phyloP scores from a whole-genome alignment of 1,140 invertebrate genomes.

The Leptinotarsa texana region DNA sequence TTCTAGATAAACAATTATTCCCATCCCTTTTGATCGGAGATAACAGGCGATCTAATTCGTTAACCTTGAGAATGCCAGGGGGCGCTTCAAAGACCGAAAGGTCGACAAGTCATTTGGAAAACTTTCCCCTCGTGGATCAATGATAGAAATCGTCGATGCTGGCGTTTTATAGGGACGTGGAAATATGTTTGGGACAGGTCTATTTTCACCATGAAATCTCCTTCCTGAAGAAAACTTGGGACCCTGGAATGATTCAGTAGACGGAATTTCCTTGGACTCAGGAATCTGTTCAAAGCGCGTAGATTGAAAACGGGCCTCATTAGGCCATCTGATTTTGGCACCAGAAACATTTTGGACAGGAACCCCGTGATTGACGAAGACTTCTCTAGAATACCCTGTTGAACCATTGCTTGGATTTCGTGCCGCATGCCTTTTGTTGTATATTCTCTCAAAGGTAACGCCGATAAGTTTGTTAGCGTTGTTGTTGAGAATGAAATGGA shows the following conservation, averaged over 20 bases:
- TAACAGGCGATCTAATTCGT: conserved; percentile 41
- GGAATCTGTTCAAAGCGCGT: conserved; percentile 2
- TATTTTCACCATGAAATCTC: conserved; percentile 23
- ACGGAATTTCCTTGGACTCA: conserved; percentile 28
- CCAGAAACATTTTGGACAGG: conserved; percentile 24
- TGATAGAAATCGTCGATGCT: conserved; percentile 39
- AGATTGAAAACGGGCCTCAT: conserved; percentile 23
- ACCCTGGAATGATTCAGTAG: conserved; percentile 26
- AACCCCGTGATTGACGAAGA: background rate
- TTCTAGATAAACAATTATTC: conserved; percentile 41
- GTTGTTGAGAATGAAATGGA: too few relatives aligned
- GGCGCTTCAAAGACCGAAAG: conserved; percentile 43
- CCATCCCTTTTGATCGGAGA: conserved; percentile 12
- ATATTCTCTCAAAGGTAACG: background rate
- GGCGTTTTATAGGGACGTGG: conserved; percentile 21
- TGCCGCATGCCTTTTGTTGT: background rate
- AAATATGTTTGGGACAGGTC: conserved; percentile 27
- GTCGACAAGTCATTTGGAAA: conserved; percentile 48
- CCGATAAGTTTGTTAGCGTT: background rate
- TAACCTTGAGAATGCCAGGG: conserved; percentile 43
- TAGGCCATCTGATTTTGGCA: conserved; percentile 13
- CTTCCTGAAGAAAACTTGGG: conserved; percentile 15
- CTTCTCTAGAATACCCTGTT: background rate
- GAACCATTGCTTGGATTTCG: background rate
- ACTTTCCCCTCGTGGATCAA: conserved; percentile 28